Evolutionary conservation across 2,888 invertebrate genomes (phyloP), one percentile per base, ranked within the genome.

Genomic region (Oligia strigilis): DNA sequence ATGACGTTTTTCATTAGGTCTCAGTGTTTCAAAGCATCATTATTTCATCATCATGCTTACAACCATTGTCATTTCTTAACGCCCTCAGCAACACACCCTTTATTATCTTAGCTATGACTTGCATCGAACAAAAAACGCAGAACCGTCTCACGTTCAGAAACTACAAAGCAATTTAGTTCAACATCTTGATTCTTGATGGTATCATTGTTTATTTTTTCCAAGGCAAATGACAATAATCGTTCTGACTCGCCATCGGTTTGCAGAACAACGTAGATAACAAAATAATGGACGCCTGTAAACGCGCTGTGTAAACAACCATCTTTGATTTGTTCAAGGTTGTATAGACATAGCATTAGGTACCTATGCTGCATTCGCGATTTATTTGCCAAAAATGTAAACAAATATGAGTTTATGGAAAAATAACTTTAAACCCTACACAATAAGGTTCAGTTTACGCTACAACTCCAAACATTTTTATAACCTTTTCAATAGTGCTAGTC

Each of bases 161-260:
- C 78, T 72, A 69, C 62, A 76, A 62, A 83, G 81, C 82, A 87
- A 85, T 89, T 89, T 87, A 84, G 81, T 78, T 75, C 75, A 74
- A 58, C 79, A 69, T 72, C 79, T 76, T 46, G 78, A 75, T 77
- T 69, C 76, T 74, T 36, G 77, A 79, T 76, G 46, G 55, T 83
- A 77, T 82, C 80, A 86, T 84, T 89, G 82, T 87, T 85, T 83
- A 60, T 78, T 83, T 86, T 85, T 80, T 84, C 70, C 81, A 79
- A 83, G 74, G 83, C 75, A 80, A 84, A 89, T 84, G 80, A 85
- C 79, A 82, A 77, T 86, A 82, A 88, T 87, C 78, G 79, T n/a
- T 76, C 23, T 78, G 75, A n/a, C 29, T 77, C 67, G 75, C 67
- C 80, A 83, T 74, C 55, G 72, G 77, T 84, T 81, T 55, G 65